Percentiles rank a stretch among this genome's conserved stretches.
Conservation (phyloP, 2,888 invertebrate species). For the Reticulitermes lucifugus region DNA sequence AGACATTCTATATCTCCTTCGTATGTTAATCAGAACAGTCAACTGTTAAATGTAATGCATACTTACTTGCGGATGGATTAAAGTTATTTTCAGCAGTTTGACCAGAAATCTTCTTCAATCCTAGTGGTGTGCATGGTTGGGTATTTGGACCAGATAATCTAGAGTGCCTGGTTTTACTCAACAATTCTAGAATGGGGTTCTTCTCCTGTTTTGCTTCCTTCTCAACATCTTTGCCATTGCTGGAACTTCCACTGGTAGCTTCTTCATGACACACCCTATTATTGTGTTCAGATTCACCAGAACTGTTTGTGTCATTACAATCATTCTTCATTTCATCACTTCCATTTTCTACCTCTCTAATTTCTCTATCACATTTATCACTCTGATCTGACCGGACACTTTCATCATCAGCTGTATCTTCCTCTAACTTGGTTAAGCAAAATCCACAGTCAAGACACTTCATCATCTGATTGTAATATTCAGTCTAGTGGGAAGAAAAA, state of each 20-base stretch:
- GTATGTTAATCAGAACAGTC: too few relatives aligned
- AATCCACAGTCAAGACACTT: constrained; percentile 47
- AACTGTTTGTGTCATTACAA: neutral
- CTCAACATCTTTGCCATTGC: neutral
- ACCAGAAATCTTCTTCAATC: neutral
- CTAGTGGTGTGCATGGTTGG: neutral
- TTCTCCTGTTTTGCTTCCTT: neutral
- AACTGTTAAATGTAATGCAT: neutral
- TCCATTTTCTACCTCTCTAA: neutral
- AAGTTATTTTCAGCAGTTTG: neutral
- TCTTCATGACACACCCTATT: neutral
- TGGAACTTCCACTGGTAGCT: neutral
- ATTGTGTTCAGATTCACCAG: neutral
- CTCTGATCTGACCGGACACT: too few relatives aligned
- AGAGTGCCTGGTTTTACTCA: neutral
- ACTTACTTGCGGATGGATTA: neutral
- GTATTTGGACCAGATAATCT: neutral
- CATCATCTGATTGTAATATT: constrained; percentile 53
- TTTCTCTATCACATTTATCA: neutral
- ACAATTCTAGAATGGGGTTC: neutral
- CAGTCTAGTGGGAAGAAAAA: constrained; percentile 50
- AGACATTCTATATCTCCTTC: too few relatives aligned
- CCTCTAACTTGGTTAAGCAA: neutral
- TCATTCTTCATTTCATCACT: neutral
- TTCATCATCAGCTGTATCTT: neutral